A percentile compares a stretch with the other conserved stretches of the same genome.
These are phyloP conservation scores for Caerostris darwini DNA, from an alignment of 1,140 invertebrate species.

Conservation along the genomic window DNA sequence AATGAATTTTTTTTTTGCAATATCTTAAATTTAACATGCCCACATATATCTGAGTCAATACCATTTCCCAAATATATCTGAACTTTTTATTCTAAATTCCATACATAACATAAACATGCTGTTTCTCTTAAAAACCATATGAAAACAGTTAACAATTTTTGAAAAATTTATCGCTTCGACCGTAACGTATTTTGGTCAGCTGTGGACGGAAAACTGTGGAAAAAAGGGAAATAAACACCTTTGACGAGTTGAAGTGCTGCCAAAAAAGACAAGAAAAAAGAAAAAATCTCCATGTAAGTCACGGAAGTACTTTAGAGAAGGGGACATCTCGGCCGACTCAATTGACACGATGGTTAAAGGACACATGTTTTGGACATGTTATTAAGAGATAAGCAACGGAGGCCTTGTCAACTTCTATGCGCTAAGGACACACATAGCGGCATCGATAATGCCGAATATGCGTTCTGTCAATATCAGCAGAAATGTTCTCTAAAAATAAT, in stretches of 20 bases:
- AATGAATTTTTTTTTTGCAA: no score
- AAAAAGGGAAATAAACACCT: not conserved
- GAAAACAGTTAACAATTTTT: no score
- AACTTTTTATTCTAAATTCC: no score
- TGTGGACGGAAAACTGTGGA: not conserved
- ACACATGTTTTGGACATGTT: conserved; percentile 48
- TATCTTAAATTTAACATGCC: no score
- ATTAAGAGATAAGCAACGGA: conserved; percentile 31
- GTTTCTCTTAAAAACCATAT: no score
- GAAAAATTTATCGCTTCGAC: no score
- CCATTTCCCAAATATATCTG: no score
- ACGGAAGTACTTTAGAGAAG: conserved; percentile 53
- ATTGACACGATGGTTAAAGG: conserved; percentile 43
- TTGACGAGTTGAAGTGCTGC: conserved; percentile 1
- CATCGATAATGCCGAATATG: conserved; percentile 26
- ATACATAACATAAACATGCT: no score
- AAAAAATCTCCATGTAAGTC: conserved; percentile 34
- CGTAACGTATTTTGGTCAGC: no score
- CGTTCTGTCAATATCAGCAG: conserved; percentile 47
- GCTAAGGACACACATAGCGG: not conserved
- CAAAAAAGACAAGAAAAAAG: not conserved
- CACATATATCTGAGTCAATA: no score
- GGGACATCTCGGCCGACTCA: conserved; percentile 21
- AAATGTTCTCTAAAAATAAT: conserved; percentile 2
- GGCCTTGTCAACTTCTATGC: conserved; percentile 43